Evolutionary conservation across 2,113 vertebrate genomes (phyloP).

Genomic region (Myocastor coypus): DNA sequence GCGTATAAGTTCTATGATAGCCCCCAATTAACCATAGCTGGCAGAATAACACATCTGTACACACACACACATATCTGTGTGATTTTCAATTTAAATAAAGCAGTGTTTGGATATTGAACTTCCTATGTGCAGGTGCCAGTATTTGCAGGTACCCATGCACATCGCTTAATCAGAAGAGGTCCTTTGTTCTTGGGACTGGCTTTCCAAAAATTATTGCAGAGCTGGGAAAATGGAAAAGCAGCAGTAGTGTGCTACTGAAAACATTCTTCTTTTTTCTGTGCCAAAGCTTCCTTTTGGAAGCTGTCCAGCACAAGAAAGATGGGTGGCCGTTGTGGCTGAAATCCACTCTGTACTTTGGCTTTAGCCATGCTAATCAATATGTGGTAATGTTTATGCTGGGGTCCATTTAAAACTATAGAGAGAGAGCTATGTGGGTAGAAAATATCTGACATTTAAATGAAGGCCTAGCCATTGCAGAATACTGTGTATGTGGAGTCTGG

Average conservation of each 20-base stretch:
- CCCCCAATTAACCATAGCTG: constrained; percentile 13
- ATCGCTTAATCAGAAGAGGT: background rate
- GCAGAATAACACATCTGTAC: background rate
- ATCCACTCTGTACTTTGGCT: background rate
- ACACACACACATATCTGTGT: background rate
- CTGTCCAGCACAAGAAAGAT: constrained; percentile 53
- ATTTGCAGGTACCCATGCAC: background rate
- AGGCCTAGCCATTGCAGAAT: background rate
- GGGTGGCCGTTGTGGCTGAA: background rate
- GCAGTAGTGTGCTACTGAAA: background rate
- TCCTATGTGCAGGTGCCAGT: constrained; percentile 8
- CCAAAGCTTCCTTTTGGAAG: constrained; percentile 50
- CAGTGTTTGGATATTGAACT: constrained; percentile 28
- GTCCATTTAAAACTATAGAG: background rate
- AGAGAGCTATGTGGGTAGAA: constrained; percentile 49
- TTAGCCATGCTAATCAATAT: constrained; percentile 18
- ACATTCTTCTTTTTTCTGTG: constrained; percentile 39
- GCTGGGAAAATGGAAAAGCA: constrained; percentile 42
- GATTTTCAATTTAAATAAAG: background rate
- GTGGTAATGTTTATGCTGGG: background rate
- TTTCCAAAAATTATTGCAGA: constrained; percentile 70
- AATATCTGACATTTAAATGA: background rate
- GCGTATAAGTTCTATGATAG: constrained; percentile 38
- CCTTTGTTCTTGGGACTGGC: constrained; percentile 66
- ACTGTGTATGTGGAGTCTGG: constrained; percentile 57